A percentile compares a stretch with the other conserved stretches of the same genome.
Conservation (phyloP, 2,113 vertebrate genomes). For the Dipodomys stephensi region DNA sequence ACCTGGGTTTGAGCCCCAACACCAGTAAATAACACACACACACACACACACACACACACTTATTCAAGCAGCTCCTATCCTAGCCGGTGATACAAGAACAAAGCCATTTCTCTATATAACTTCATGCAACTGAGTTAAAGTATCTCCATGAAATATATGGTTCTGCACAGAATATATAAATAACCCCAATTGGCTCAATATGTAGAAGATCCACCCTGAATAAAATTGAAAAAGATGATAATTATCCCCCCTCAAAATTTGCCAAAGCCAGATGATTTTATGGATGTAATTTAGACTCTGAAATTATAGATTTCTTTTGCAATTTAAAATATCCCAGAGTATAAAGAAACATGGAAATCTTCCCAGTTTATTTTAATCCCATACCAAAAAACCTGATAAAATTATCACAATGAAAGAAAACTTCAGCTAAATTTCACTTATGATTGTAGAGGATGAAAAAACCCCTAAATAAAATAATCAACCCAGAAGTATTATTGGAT, state of each 20-base stretch:
- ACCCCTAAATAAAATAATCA: slow-evolving; percentile 62
- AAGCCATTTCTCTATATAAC: slow-evolving; percentile 28
- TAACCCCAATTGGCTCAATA: slow-evolving; percentile 73
- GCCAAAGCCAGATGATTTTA: slow-evolving; percentile 80
- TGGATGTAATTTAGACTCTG: slow-evolving; percentile 79
- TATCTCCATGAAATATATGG: slow-evolving; percentile 65
- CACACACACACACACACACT: background rate
- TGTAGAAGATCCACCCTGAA: slow-evolving; percentile 71
- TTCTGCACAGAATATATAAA: slow-evolving; percentile 70
- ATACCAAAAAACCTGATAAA: slow-evolving; percentile 79
- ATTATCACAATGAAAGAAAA: slow-evolving; percentile 75
- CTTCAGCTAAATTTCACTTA: slow-evolving; percentile 66
- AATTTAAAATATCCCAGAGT: slow-evolving; percentile 77
- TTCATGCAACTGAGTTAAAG: slow-evolving; percentile 31
- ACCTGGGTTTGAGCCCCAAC: too few species aligned
- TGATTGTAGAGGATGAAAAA: slow-evolving; percentile 65
- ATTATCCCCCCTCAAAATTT: slow-evolving; percentile 77
- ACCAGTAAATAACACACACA: too few species aligned
- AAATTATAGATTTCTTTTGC: slow-evolving; percentile 81
- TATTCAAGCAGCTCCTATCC: slow-evolving; percentile 46
- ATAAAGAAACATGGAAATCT: slow-evolving; percentile 77
- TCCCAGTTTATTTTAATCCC: slow-evolving; percentile 81
- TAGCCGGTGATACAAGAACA: background rate
- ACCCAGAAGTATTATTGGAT: slow-evolving; percentile 51
- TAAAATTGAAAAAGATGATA: slow-evolving; percentile 77